Percentiles rank a stretch among this genome's conserved stretches.
Conservation (phyloP, 2,113 vertebrate genomes). For the Hyperopisus bebe region DNA sequence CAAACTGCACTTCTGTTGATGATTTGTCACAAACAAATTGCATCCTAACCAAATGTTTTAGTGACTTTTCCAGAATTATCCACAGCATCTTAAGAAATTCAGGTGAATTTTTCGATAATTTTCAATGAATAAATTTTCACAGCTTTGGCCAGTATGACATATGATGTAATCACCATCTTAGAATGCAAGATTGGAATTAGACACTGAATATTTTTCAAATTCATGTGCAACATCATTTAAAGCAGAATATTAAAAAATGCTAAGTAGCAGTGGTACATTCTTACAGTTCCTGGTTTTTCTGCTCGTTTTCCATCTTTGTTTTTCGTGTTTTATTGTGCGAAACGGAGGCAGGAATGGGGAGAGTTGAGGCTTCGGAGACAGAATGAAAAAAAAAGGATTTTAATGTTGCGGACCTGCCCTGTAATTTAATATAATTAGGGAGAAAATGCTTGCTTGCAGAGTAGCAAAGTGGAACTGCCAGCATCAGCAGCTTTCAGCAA, state of each 20-base stretch:
- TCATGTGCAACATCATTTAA: background rate
- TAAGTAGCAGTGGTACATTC: background rate
- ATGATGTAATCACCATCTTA: background rate
- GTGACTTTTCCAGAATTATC: background rate
- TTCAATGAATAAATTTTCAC: background rate
- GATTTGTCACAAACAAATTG: background rate
- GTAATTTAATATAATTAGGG: constrained; percentile 51
- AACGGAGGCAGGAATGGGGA: constrained; percentile 65
- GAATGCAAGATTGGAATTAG: background rate
- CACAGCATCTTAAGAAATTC: background rate
- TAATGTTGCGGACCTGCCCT: constrained; percentile 39
- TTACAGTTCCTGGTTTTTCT: constrained; percentile 16
- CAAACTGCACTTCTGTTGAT: background rate
- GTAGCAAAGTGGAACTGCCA: constrained; percentile 36
- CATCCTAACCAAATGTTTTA: background rate
- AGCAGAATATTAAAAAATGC: background rate
- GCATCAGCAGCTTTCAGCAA: constrained; percentile 43
- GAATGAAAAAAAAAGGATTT: constrained; percentile 36
- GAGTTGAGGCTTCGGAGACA: constrained; percentile 36
- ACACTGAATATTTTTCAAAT: background rate
- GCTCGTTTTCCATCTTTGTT: background rate
- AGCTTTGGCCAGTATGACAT: background rate
- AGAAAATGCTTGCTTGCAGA: constrained; percentile 44
- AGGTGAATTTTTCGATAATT: background rate
- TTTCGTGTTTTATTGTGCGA: constrained; percentile 9